Base-by-base conservation (phyloP, 1,140 invertebrate species). In the Euura lappo region DNA sequence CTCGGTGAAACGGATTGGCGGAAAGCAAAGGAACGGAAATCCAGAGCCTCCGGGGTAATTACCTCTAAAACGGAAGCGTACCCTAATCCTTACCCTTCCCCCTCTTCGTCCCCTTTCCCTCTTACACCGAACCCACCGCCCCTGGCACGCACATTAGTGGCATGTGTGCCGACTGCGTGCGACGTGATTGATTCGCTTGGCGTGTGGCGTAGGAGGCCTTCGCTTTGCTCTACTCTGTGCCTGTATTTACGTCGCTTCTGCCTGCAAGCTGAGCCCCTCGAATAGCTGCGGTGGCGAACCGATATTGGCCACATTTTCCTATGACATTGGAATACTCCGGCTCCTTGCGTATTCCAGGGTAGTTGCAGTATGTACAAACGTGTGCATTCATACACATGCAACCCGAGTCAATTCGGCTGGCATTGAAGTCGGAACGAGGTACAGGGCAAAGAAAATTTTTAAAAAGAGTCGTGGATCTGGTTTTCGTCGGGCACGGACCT, bases 151-250 rank as follows among this genome's bases (percentile, higher is more conserved):
- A 83, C 83, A 83, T 85, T 84, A 85, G 79, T 82, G 78, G 80
- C 83, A 84, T 85, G 80, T 83, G 83, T 79, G 77, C 79, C 79
- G 81, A 85, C 79, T 85, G 83, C 82, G 76, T 80, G 80, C 81
- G 83, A 85, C 82, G 79, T 85, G 83, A 85, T 85, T 84, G 81
- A 85, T 85, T 83, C 72, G 75, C 82, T 80, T 78, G 80, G 82
- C 82, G 82, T 84, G 83, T 76, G 77, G 79, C 77, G 51, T 8
- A 4, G 51, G 51, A 60, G 28, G 28, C 28, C 51, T 60, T 60
- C 3, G 51, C 51, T 60, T 60, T 6, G 51, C 51, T n/a, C 51
- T 60, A 8, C 51, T 5, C 51, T 60, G 8, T 60, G 51, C 51
- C 13, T n/a, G 13, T 60, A 60, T 60, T 60, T n/a, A 3, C 51